Evolutionary conservation across 2,888 invertebrate genomes (phyloP), one percentile per base, ranked within the genome.

Genomic region (Hydriomena furcata): DNA sequence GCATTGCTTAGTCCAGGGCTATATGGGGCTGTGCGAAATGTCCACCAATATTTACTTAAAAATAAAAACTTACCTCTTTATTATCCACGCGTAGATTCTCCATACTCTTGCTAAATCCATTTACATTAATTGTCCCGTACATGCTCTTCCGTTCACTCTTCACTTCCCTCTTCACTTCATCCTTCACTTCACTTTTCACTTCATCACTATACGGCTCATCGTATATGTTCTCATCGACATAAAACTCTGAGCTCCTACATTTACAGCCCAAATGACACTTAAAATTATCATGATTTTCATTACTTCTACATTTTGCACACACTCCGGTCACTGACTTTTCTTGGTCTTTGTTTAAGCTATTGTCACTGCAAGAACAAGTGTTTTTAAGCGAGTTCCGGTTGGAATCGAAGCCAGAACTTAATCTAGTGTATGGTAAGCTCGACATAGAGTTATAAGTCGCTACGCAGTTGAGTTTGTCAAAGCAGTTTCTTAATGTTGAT

Each of bases 171-270:
- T 17, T 52, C 59, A 38, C 47, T 60, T 11, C 58, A 30, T 63
- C 63, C 52, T 51, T 51, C 1, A 65, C 75, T n/a, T n/a, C n/a
- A n/a, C n/a, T n/a, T n/a, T n/a, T n/a, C 59, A 38, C 47, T 60
- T 11, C 58, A 30, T 63, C 63, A 53, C 52, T 51, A 68, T 84
- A 92, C 0, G 94, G 94, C 60, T 92, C 93, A 57, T 93, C 93
- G 66, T 94, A 94, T 17, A 94, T 92, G 60, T 92, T 93, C 60
- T 93, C 93, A 20, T 76, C 71, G 0, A 83, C 52, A 25, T 79
- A 86, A 53, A 87, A 89, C 51, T 80, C 76, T 0, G 84, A 83
- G 13, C 71, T 81, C 31, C 68, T 68, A 58, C 85, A 87, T 6
- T 79, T 76, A 65, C 88, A 88, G 11, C 73, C 79, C 2, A 91